A percentile compares a stretch with the other conserved stretches of the same genome.
Evolutionary conservation across 1,140 invertebrate species (phyloP).

Genomic region (Bombus balteatus): DNA sequence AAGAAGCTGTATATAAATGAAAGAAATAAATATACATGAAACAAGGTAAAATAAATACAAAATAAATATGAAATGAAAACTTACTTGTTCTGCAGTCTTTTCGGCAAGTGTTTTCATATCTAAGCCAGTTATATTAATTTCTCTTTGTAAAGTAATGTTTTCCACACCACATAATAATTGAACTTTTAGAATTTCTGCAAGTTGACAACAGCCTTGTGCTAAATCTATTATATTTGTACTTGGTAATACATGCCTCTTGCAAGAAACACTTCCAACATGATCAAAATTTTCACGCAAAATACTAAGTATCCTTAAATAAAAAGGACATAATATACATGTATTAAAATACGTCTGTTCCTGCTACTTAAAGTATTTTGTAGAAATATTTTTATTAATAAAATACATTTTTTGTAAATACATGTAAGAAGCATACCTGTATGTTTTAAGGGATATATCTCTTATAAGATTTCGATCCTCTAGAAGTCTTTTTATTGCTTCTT

Average conservation of each 20-base stretch:
- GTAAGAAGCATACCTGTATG: slow-evolving; percentile 82
- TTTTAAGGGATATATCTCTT: slow-evolving; percentile 87
- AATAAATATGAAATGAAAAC: slow-evolving; percentile 1
- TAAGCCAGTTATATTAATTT: slow-evolving; percentile 76
- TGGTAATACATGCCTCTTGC: slow-evolving; percentile 73
- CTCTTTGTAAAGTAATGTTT: slow-evolving; percentile 71
- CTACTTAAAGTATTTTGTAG: neutral
- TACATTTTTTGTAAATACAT: slow-evolving; percentile 17
- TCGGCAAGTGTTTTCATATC: slow-evolving; percentile 80
- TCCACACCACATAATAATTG: slow-evolving; percentile 81
- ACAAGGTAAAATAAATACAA: slow-evolving; percentile 5
- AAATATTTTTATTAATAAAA: neutral
- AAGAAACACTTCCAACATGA: slow-evolving; percentile 69
- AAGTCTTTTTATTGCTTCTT: slow-evolving; percentile 88
- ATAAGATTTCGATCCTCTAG: slow-evolving; percentile 89
- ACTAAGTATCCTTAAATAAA: slow-evolving; percentile 73
- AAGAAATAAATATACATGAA: neutral
- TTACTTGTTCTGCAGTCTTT: slow-evolving; percentile 79
- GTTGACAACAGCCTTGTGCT: slow-evolving; percentile 79
- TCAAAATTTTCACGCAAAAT: slow-evolving; percentile 81
- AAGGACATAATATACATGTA: slow-evolving; percentile 5
- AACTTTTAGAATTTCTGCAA: slow-evolving; percentile 82
- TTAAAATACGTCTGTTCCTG: neutral
- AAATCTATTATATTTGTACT: slow-evolving; percentile 82
- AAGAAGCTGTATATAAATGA: slow-evolving; percentile 67